Evolutionary conservation across 2,113 vertebrate species (phyloP).

Genomic region (Tachycineta bicolor): DNA sequence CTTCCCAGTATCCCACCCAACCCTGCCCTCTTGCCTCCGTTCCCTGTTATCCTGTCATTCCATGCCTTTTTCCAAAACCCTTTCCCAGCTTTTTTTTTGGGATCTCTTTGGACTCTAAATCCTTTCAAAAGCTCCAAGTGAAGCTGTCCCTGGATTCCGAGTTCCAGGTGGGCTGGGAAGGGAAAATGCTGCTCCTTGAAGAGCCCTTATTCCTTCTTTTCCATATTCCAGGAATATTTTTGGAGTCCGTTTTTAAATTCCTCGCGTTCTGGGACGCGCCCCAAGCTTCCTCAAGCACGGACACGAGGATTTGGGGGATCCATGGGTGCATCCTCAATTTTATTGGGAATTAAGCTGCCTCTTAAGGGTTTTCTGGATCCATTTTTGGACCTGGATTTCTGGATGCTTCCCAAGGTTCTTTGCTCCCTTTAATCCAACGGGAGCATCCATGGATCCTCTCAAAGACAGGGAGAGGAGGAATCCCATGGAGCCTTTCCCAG

Average conservation of each 20-base stretch:
- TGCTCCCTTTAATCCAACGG: neutral
- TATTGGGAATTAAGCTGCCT: neutral
- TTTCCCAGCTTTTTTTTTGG: neutral
- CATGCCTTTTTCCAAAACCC: neutral
- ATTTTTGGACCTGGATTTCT: neutral
- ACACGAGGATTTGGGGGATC: neutral
- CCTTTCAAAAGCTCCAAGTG: neutral
- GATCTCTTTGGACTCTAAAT: neutral
- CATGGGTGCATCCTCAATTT: neutral
- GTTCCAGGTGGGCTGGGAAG: neutral
- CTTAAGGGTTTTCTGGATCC: neutral
- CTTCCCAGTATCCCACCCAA: neutral
- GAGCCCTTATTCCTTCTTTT: neutral
- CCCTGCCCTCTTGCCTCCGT: no score
- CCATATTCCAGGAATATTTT: fast-evolving
- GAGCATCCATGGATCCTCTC: neutral
- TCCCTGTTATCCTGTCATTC: neutral
- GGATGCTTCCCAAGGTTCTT: neutral
- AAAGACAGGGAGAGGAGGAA: neutral
- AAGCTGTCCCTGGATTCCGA: neutral
- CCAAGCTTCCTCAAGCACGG: fast-evolving
- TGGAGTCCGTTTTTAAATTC: neutral
- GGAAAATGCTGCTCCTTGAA: neutral
- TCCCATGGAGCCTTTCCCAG: fast-evolving
- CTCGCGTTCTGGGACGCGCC: fast-evolving